phyloP scores from a whole-genome alignment of 2,113 vertebrate species.

The Gobius niger region DNA sequence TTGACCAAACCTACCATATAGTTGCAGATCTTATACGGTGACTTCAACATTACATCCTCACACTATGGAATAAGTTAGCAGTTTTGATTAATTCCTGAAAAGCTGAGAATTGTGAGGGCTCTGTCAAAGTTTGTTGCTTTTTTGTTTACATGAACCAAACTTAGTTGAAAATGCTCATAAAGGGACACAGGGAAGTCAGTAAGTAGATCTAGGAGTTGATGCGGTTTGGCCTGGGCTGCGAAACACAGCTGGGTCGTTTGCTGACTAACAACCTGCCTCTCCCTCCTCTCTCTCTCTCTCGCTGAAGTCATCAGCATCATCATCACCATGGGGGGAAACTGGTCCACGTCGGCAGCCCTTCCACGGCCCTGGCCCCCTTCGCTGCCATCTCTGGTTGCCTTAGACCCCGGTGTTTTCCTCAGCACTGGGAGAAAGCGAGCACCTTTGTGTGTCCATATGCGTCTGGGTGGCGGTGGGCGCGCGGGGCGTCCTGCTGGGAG shows the following conservation, averaged over 20 bases:
- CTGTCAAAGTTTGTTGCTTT: neutral
- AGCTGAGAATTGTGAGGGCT: neutral
- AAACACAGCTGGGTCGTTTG: slow-evolving; percentile 59
- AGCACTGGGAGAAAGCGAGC: slow-evolving; percentile 46
- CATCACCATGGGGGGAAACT: slow-evolving; percentile 36
- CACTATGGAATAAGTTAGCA: too few species aligned
- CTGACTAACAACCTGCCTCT: slow-evolving; percentile 59
- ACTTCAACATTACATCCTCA: too few species aligned
- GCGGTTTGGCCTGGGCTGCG: slow-evolving; percentile 21
- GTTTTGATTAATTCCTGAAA: too few species aligned
- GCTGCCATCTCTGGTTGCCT: slow-evolving; percentile 32
- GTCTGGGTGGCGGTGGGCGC: slow-evolving; percentile 63
- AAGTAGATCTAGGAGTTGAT: slow-evolving; percentile 9
- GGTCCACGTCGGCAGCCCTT: slow-evolving; percentile 6
- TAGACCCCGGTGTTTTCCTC: slow-evolving; percentile 19
- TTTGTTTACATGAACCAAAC: neutral
- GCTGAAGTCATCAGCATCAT: slow-evolving; percentile 53
- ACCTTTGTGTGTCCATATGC: slow-evolving; percentile 73
- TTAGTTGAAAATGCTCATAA: neutral
- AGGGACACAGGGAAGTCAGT: neutral
- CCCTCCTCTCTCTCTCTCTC: slow-evolving; percentile 27
- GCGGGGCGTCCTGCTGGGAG: slow-evolving; percentile 72
- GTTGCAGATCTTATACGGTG: too few species aligned
- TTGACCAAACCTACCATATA: neutral
- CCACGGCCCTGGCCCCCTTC: slow-evolving; percentile 28